These are phyloP conservation scores for Anoplopoma fimbria DNA, from an alignment of 2,113 vertebrate genomes.

Conservation along the genomic window DNA sequence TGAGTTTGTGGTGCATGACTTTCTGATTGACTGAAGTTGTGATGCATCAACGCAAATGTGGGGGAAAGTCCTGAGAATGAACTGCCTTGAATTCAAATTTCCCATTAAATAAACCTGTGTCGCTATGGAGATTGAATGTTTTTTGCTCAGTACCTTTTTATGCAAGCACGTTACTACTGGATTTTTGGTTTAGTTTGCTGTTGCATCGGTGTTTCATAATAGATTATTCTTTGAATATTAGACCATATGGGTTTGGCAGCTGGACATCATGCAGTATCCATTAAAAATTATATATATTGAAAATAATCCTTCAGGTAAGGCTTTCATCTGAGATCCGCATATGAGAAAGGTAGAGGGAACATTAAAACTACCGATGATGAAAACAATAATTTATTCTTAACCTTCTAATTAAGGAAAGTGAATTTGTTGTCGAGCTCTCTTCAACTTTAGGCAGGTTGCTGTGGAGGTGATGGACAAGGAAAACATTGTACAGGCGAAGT, in stretches of 20 bases:
- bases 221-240: background rate
- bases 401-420: background rate
- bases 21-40: background rate
- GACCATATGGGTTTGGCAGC: background rate
- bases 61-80: background rate
- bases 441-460: background rate
- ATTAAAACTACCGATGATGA: background rate
- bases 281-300: too few relatives aligned
- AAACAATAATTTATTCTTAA: background rate
- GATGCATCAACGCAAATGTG: slow-evolving; percentile 1
- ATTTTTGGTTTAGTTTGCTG: too few relatives aligned
- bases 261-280: background rate
- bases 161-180: background rate
- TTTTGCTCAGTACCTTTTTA: background rate
- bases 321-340: too few relatives aligned
- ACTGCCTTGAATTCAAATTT: background rate
- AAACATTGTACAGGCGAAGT: background rate
- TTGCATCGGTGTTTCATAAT: background rate
- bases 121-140: background rate
- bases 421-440: background rate
- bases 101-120: background rate
- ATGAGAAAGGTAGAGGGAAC: too few relatives aligned
- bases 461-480: background rate
- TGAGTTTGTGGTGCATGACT: background rate
- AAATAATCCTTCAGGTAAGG: background rate